These are phyloP conservation scores for Amphimallon solstitiale DNA, from an alignment of 2,888 invertebrate species.

Conservation along the genomic window DNA sequence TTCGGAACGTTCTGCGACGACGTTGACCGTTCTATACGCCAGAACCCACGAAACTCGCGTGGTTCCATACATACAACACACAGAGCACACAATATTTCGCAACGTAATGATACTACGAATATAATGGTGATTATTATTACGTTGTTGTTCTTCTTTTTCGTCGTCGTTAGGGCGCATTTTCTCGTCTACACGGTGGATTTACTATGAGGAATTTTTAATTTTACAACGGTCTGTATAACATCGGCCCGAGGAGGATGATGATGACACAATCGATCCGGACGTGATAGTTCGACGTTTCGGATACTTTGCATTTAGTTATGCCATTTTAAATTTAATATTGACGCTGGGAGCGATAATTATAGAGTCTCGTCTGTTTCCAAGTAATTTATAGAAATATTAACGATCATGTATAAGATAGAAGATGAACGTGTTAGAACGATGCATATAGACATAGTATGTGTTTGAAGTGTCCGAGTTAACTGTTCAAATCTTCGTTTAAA, in stretches of 20 bases:
- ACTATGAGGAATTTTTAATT: constrained; percentile 7
- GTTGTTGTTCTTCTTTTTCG: background rate
- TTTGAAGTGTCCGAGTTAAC: no score
- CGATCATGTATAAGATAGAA: no score
- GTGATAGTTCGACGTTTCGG: constrained; percentile 1
- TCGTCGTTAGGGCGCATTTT: background rate
- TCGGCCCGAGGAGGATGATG: background rate
- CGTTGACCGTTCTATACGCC: background rate
- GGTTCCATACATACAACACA: no score
- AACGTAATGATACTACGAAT: constrained; percentile 7
- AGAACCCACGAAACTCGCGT: background rate
- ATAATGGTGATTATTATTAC: constrained; percentile 14
- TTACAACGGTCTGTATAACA: background rate
- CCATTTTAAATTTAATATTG: background rate
- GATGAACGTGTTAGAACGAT: no score
- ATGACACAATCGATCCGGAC: background rate
- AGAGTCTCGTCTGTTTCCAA: no score
- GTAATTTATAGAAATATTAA: no score
- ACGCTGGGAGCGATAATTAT: no score
- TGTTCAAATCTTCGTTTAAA: no score
- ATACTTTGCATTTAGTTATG: background rate
- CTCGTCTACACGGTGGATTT: constrained; percentile 7
- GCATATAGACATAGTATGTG: no score
- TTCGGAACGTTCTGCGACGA: no score
- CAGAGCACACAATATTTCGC: constrained; percentile 18